Evolutionary conservation across 2,797 vertebrate genomes (phyloP).

Genomic region (Podarcis siculus): DNA sequence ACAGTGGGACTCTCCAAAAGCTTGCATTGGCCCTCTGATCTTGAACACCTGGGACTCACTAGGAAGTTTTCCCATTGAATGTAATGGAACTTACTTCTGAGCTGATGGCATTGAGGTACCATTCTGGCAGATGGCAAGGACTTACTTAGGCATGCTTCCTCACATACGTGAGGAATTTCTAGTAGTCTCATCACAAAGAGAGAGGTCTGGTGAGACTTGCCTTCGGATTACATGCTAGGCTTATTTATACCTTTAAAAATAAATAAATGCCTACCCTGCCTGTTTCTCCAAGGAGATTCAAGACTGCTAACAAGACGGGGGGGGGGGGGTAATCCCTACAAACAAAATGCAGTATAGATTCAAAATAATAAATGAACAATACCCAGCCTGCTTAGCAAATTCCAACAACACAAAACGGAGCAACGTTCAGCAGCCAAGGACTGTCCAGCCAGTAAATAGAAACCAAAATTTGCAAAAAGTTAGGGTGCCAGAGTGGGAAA

Average conservation of each 20-base stretch:
- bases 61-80: neutral
- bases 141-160: neutral
- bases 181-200: neutral
- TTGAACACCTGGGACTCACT: neutral
- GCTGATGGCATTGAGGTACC: neutral
- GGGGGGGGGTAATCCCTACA: too few relatives aligned
- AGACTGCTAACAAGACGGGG: too few relatives aligned
- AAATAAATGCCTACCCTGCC: too few relatives aligned
- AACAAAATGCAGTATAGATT: too few relatives aligned
- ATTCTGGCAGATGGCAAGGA: neutral
- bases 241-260: too few relatives aligned
- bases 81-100: neutral
- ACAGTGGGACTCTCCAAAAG: neutral
- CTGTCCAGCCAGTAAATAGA: neutral
- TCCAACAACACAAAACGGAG: neutral
- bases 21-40: neutral
- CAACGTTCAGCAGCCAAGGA: neutral
- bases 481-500: neutral
- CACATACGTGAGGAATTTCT: neutral
- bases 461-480: neutral
- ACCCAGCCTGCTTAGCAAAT: too few relatives aligned
- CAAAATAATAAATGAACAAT: too few relatives aligned
- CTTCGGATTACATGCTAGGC: neutral
- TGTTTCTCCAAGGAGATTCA: too few relatives aligned
- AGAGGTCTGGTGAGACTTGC: neutral